Conservation (phyloP, 2,888 invertebrate genomes). For the Oxystoma pomonae region DNA sequence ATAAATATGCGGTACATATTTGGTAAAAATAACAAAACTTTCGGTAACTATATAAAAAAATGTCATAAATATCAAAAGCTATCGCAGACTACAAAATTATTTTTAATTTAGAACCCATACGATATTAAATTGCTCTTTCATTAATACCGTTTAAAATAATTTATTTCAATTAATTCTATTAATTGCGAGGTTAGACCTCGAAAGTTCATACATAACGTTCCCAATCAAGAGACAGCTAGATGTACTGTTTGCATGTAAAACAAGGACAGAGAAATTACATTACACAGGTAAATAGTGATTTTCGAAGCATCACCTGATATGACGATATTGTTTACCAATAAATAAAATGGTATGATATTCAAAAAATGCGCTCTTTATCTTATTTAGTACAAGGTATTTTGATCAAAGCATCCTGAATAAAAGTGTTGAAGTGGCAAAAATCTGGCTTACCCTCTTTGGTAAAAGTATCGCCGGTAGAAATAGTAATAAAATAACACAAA, state of each 20-base stretch:
- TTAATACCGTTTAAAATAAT: not conserved
- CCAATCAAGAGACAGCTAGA: not conserved
- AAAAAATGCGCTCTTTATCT: no score
- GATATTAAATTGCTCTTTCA: no score
- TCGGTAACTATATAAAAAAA: no score
- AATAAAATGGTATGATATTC: no score
- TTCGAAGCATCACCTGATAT: not conserved
- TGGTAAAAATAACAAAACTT: no score
- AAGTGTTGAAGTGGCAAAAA: slow-evolving; percentile 2
- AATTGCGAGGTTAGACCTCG: not conserved
- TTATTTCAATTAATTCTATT: not conserved
- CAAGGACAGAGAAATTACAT: not conserved
- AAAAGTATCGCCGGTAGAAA: slow-evolving; percentile 35
- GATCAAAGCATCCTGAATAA: slow-evolving; percentile 7
- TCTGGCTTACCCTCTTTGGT: slow-evolving; percentile 36
- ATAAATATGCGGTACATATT: no score
- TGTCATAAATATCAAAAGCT: no score
- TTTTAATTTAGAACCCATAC: no score
- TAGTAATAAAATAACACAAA: slow-evolving; percentile 39
- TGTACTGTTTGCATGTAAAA: not conserved
- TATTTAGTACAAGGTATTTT: no score
- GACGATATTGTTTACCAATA: not conserved
- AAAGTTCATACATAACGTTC: not conserved
- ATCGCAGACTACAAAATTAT: no score
- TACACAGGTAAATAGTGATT: not conserved